Evolutionary conservation across 1,140 invertebrate species (phyloP).

Genomic region (Eriocheir sinensis): DNA sequence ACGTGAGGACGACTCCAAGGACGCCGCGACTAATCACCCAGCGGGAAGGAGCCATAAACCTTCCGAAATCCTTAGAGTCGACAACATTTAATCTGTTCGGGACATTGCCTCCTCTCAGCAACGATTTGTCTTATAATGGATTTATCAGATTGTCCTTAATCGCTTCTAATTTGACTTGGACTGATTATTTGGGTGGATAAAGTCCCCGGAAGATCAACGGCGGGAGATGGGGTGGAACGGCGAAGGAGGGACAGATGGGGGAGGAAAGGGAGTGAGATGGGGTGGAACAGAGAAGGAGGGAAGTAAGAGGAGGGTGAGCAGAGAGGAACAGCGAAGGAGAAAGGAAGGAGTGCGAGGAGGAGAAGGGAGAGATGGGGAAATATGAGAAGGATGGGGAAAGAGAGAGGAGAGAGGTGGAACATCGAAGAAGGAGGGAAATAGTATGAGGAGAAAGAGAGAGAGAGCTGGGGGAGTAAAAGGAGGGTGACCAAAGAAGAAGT

Average conservation of each 20-base stretch:
- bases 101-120: conserved; percentile 37
- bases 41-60: conserved; percentile 12
- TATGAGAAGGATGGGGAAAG: neutral
- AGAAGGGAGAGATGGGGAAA: neutral
- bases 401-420: conserved; percentile 9
- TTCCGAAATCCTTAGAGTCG: conserved; percentile 7
- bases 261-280: neutral
- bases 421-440: neutral
- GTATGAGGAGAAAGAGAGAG: neutral
- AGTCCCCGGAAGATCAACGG: conserved; percentile 32
- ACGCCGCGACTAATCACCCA: neutral
- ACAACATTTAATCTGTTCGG: conserved; percentile 56
- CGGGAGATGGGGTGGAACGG: neutral
- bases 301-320: neutral
- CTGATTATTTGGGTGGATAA: conserved; percentile 57
- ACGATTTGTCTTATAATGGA: conserved; percentile 56
- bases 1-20: neutral
- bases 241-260: neutral
- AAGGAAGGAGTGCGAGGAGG: neutral
- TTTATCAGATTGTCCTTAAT: conserved; percentile 64
- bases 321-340: neutral
- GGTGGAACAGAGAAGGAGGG: neutral
- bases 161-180: conserved; percentile 58
- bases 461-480: neutral
- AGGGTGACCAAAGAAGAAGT: neutral